Base-by-base conservation (phyloP, 1,140 invertebrate genomes). In the Andricus grossulariae region DNA sequence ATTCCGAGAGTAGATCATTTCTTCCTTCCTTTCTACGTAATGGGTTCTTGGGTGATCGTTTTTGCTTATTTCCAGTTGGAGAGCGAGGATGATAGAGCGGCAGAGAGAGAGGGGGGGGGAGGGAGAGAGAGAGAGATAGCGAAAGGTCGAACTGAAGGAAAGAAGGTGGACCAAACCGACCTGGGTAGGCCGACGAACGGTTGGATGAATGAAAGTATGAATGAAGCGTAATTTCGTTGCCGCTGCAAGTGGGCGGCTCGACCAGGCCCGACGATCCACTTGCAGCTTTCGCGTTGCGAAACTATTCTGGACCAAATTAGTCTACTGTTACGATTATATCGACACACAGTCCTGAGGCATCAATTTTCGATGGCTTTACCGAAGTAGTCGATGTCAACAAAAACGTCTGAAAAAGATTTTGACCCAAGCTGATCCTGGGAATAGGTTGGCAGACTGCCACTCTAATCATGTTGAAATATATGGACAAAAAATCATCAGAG, bases 161-260 rank as follows among this genome's bases (percentile, higher is more conserved):
- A 57, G 74, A 60, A 50, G 60, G 70, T 76, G 50, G 71, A 82
- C 74, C 21, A 74, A 45, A 57, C 74, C 78, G 80, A 78, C 81
- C 39, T 11, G 39, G 39, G 39, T 45, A 45, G 39, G 78, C 71
- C 76, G 78, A 70, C 51, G 57, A 78, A 66, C 66, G 71, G 71
- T 74, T 72, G 81, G 75, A 90, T 90, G 88, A 90, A 90, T 88
- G 88, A 88, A 89, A 88, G 81, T 81, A 87, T 89, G 89, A 90
- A 90, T 89, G 87, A 84, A 87, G 80, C 84, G 83, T 87, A 87
- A 32, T 88, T 88, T 86, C 81, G 84, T 81, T 78, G 81, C 72
- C 76, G 80, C 75, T 80, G 73, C 79, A 80, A 80, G 80, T 75
- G 50, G 51, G 73, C 76, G 60, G 71, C 45, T 71, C 71, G 25